Evolutionary conservation across 2,888 invertebrate genomes (phyloP).

Genomic region (Lydus trimaculatus): DNA sequence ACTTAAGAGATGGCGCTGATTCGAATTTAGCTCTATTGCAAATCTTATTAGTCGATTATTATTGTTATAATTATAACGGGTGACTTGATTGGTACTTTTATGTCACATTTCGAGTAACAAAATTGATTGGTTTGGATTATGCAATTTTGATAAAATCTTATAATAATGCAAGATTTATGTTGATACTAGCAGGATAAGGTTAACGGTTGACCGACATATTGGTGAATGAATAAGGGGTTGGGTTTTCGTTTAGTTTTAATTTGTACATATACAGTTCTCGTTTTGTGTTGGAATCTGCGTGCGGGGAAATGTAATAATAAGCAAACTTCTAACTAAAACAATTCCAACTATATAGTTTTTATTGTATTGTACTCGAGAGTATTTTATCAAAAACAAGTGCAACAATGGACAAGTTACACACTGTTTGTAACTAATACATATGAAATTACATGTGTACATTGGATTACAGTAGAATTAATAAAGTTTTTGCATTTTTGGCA

Average conservation of each 20-base stretch:
- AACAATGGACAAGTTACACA: slow-evolving; percentile 24
- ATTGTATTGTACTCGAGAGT: slow-evolving; percentile 46
- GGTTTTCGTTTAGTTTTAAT: slow-evolving; percentile 39
- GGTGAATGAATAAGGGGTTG: background rate
- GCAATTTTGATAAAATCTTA: too few relatives aligned
- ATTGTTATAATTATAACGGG: background rate
- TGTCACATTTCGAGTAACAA: too few relatives aligned
- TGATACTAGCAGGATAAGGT: background rate
- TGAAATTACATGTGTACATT: background rate
- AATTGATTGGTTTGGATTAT: too few relatives aligned
- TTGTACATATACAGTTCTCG: slow-evolving; percentile 41
- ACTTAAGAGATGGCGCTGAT: background rate
- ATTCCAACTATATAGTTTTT: slow-evolving; percentile 46
- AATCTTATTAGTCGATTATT: background rate
- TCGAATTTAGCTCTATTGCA: background rate
- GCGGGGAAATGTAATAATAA: slow-evolving; percentile 46
- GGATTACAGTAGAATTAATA: background rate
- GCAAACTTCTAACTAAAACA: slow-evolving; percentile 45
- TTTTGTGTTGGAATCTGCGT: slow-evolving; percentile 40
- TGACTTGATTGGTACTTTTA: background rate
- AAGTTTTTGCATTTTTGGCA: background rate
- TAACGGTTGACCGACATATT: background rate
- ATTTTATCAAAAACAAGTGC: slow-evolving; percentile 42
- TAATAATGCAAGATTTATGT: background rate
- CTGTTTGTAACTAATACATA: background rate